phyloP scores from a whole-genome alignment of 2,797 vertebrate genomes.

The Lithobates pipiens region DNA sequence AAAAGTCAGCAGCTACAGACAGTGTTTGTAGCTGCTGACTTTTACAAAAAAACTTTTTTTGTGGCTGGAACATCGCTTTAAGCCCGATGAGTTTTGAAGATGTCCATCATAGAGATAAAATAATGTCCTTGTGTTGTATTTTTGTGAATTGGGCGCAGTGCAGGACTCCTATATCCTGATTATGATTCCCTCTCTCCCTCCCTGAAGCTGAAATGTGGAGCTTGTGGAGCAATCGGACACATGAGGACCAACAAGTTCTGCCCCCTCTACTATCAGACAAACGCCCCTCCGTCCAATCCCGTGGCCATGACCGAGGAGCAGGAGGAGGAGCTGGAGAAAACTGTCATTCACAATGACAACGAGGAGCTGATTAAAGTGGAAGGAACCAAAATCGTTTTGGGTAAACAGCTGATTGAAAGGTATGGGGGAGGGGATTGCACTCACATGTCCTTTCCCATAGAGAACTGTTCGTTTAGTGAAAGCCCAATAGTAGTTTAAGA shows the following conservation, averaged over 20 bases:
- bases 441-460: no score
- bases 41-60: no score
- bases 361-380: slow-evolving; percentile 99
- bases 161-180: not conserved
- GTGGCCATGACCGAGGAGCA: slow-evolving; percentile 99
- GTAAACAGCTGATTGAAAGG: slow-evolving; percentile 98
- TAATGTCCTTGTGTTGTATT: no score
- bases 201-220: slow-evolving; percentile 94
- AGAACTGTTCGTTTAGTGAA: no score
- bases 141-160: no score
- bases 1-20: no score
- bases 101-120: no score
- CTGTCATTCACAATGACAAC: slow-evolving; percentile 96
- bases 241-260: slow-evolving; percentile 99
- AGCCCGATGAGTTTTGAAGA: no score
- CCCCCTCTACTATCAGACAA: slow-evolving; percentile 98
- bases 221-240: slow-evolving; percentile 97
- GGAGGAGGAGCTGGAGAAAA: slow-evolving; percentile 97
- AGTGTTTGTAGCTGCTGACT: no score
- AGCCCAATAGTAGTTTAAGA: no score
- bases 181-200: slow-evolving; percentile 23
- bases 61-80: no score
- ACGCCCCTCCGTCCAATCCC: slow-evolving; percentile 95
- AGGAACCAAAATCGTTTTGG: slow-evolving; percentile 97
- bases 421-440: slow-evolving; percentile 65